Conservation (phyloP, 1,140 invertebrate genomes). For the Eurytemora carolleeae region DNA sequence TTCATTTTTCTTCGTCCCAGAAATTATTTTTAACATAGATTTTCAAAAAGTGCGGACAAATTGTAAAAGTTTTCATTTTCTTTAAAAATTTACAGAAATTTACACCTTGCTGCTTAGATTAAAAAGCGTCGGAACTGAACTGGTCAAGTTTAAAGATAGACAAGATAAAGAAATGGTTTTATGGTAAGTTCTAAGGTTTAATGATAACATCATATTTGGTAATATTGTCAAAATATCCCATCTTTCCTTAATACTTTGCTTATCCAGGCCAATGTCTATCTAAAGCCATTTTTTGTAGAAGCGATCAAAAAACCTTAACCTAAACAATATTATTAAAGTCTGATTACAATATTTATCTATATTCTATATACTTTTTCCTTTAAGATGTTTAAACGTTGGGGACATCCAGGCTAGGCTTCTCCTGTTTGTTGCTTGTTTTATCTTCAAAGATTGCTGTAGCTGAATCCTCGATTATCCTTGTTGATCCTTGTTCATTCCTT, state of each 20-base stretch:
- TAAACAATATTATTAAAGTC: background rate
- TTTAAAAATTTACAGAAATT: background rate
- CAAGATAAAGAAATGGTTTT: background rate
- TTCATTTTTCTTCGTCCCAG: background rate
- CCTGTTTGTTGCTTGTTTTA: background rate
- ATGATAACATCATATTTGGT: background rate
- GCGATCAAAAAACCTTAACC: background rate
- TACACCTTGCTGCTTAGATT: background rate
- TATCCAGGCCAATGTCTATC: background rate
- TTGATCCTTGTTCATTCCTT: background rate
- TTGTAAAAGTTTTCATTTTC: background rate
- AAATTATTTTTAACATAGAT: background rate
- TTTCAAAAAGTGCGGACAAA: background rate
- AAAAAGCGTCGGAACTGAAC: background rate
- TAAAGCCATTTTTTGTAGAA: background rate
- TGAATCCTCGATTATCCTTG: background rate
- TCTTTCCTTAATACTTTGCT: too few relatives aligned
- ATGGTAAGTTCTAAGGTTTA: background rate
- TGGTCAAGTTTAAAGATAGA: background rate
- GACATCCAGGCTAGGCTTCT: too few relatives aligned
- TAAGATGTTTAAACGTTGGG: too few relatives aligned
- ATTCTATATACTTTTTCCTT: background rate
- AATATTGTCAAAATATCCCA: too few relatives aligned
- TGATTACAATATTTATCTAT: background rate
- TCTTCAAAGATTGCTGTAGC: background rate